Conservation (phyloP, 2,888 invertebrate species). For the Thera britannica region DNA sequence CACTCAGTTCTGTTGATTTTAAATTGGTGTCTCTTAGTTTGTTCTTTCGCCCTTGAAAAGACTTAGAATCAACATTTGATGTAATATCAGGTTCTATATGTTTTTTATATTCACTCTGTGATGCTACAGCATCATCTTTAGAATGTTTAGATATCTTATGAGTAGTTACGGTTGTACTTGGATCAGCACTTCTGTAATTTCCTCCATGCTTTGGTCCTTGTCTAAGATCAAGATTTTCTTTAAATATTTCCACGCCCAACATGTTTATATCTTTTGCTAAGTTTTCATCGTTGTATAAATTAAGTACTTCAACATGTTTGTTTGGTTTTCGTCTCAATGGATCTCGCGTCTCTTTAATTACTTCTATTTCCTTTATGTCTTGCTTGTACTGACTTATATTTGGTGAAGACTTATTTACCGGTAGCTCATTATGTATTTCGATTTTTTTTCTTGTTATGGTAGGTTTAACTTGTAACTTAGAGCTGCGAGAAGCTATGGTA, state of each 20-base stretch:
- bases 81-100: conserved; percentile 51
- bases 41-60: conserved; percentile 45
- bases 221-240: conserved; percentile 62
- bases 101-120: conserved; percentile 62
- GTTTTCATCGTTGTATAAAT: conserved; percentile 74
- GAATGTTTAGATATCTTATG: conserved; percentile 14
- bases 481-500: conserved; percentile 55
- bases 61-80: conserved; percentile 47
- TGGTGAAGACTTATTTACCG: conserved; percentile 65
- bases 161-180: conserved; percentile 25
- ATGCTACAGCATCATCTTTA: conserved; percentile 57
- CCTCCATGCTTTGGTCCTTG: conserved; percentile 76
- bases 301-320: conserved; percentile 63
- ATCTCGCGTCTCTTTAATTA: conserved; percentile 65
- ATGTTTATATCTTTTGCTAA: conserved; percentile 75
- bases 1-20: conserved; percentile 57
- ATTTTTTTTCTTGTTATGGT: conserved; percentile 66
- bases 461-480: conserved; percentile 58
- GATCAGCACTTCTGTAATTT: conserved; percentile 67
- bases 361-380: conserved; percentile 76
- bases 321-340: conserved; percentile 49
- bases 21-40: conserved; percentile 53
- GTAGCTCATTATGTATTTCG: conserved; percentile 75
- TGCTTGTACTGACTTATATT: conserved; percentile 72
- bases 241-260: conserved; percentile 75